These are phyloP conservation scores for Uloborus diversus DNA, from an alignment of 1,140 invertebrate species.

Conservation along the genomic window DNA sequence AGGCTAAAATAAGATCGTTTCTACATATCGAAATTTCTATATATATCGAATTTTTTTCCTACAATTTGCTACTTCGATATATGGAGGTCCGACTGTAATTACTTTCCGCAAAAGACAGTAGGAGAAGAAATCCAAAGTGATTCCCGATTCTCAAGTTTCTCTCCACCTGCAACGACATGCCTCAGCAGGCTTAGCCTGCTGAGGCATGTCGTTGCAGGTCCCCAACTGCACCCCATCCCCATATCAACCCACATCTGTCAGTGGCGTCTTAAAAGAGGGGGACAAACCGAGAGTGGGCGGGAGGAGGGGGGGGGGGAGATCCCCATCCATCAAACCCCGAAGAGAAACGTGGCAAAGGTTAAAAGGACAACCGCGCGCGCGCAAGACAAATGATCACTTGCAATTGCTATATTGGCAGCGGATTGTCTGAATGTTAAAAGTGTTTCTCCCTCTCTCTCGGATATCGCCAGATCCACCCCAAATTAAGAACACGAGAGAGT, in stretches of 20 bases:
- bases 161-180: constrained; percentile 7
- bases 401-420: constrained; percentile 15
- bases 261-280: not conserved
- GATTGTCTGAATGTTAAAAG: not conserved
- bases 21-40: no score
- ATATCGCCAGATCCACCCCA: not conserved
- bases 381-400: constrained; percentile 22
- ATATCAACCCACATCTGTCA: constrained; percentile 25
- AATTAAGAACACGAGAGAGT: not conserved
- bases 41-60: no score
- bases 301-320: not conserved
- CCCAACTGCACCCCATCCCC: not conserved
- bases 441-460: no score
- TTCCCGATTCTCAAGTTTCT: not conserved
- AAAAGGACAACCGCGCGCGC: constrained; percentile 15
- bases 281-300: not conserved
- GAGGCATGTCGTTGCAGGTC: not conserved
- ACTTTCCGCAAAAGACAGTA: no score
- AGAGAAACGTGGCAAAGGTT: constrained; percentile 33
- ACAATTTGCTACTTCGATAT: no score
- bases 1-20: no score
- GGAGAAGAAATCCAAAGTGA: not conserved
- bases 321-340: not conserved
- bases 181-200: not conserved
- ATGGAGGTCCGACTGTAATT: no score